These are phyloP conservation scores for Argynnis bischoffii DNA, from an alignment of 2,888 invertebrate genomes.

Conservation along the genomic window DNA sequence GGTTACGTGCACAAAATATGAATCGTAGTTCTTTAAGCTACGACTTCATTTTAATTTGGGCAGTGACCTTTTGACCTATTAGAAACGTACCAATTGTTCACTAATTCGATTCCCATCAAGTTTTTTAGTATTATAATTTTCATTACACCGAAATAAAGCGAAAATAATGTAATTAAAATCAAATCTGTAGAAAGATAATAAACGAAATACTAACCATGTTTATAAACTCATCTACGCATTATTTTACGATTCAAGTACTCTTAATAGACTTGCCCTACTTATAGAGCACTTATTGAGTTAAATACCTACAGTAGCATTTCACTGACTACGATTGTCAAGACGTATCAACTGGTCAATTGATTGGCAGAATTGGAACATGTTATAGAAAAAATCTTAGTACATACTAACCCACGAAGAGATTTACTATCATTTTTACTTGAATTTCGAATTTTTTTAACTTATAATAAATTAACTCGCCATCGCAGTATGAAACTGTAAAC, in stretches of 20 bases:
- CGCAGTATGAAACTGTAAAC: no score
- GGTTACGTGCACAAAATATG: conserved; percentile 13
- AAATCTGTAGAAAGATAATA: conserved; percentile 6
- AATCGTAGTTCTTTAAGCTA: background rate
- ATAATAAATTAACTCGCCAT: no score
- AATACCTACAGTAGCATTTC: conserved; percentile 23
- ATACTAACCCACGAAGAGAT: background rate
- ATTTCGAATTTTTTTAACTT: no score
- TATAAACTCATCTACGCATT: conserved; percentile 43
- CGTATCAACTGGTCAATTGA: background rate
- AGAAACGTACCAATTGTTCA: background rate
- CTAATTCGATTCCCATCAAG: no score
- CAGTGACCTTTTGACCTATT: background rate
- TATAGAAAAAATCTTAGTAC: background rate
- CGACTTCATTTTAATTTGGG: background rate
- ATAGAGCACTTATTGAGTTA: conserved; percentile 55
- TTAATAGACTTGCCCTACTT: conserved; percentile 65
- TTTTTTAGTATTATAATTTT: no score
- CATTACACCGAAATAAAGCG: no score
- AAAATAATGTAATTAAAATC: background rate
- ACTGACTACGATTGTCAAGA: conserved; percentile 12
- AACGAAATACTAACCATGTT: conserved; percentile 9
- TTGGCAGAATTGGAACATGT: conserved; percentile 7
- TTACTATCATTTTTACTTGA: no score
- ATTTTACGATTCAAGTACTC: conserved; percentile 56